Conservation (phyloP, 1,140 invertebrate genomes). For the Philaenus spumarius region DNA sequence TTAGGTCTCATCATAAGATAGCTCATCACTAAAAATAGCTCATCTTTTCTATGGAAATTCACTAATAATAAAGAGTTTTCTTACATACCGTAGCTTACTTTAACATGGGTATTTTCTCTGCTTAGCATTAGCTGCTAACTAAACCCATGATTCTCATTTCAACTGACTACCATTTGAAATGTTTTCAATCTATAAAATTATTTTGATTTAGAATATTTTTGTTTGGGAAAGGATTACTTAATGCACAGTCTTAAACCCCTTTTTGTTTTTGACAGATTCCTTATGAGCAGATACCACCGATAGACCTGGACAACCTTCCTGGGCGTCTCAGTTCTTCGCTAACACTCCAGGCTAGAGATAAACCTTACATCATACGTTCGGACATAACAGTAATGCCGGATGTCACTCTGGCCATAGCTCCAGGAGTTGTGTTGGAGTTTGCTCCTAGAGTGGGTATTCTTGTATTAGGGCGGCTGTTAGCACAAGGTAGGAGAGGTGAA, state of each 20-base stretch:
- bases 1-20: too few relatives aligned
- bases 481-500: conserved; percentile 66
- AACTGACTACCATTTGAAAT: too few relatives aligned
- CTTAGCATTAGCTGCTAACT: too few relatives aligned
- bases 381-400: conserved; percentile 97
- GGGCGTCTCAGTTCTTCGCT: conserved; percentile 75
- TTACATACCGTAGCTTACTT: too few relatives aligned
- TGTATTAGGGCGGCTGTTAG: conserved; percentile 82
- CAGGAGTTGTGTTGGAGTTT: conserved; percentile 91
- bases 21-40: too few relatives aligned
- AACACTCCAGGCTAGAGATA: conserved; percentile 53
- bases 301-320: conserved; percentile 66
- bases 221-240: too few relatives aligned
- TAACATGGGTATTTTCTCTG: too few relatives aligned
- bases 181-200: too few relatives aligned
- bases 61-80: too few relatives aligned
- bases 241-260: background rate
- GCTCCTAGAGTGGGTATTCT: conserved; percentile 95
- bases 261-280: conserved; percentile 36
- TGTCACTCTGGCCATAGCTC: conserved; percentile 74
- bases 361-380: conserved; percentile 76
- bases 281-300: conserved; percentile 43
- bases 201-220: too few relatives aligned
- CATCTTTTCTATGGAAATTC: too few relatives aligned
- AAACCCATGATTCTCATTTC: too few relatives aligned